Evolutionary conservation across 2,888 invertebrate genomes (phyloP), one percentile per base, ranked within the genome.

Genomic region (Gastrophysa polygoni): DNA sequence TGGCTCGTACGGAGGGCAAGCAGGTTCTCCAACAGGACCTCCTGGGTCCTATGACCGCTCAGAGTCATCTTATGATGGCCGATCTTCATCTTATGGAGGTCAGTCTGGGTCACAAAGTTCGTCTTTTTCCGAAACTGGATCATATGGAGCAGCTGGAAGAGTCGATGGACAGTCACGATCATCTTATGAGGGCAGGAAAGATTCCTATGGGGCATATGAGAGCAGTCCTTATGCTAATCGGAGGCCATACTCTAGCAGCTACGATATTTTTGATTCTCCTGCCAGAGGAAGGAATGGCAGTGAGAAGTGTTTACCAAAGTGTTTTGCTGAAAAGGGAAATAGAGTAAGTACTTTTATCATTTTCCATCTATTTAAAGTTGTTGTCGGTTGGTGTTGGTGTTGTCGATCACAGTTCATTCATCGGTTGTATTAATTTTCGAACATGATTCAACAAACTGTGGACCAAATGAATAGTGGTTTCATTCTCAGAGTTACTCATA

Each of bases 271-370:
- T 58, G 83, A 85, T 1, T 80, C 83, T 17, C 82, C 83, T 2
- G 81, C 77, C 18, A 80, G 83, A 58, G 80, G 78, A 1, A 81
- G 73, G 70, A 78, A 79, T 64, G 79, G 88, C 85, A 84, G 87
- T 0, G 90, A 87, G 60, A 88, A 89, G 73, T 94, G 94, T 75
- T 86, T 88, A 43, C 93, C 93, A 0, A 93, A 94, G 84, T 95
- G 95, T 81, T 90, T 92, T 69, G 94, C 95, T 1, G 93, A 94
- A 81, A 95, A 95, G 82, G 95, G 95, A 77, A 87, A 86, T 63
- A 84, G 92, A 75, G 91, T 91, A 54, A 43, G 68, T 51, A 65
- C n/a, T n/a, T n/a, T n/a, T n/a, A n/a, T n/a, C n/a, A n/a, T n/a
- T n/a, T n/a, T n/a, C n/a, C n/a, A n/a, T n/a, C n/a, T n/a, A n/a